These are phyloP conservation scores for Gouania willdenowi DNA, from an alignment of 2,797 vertebrate species.

Conservation along the genomic window DNA sequence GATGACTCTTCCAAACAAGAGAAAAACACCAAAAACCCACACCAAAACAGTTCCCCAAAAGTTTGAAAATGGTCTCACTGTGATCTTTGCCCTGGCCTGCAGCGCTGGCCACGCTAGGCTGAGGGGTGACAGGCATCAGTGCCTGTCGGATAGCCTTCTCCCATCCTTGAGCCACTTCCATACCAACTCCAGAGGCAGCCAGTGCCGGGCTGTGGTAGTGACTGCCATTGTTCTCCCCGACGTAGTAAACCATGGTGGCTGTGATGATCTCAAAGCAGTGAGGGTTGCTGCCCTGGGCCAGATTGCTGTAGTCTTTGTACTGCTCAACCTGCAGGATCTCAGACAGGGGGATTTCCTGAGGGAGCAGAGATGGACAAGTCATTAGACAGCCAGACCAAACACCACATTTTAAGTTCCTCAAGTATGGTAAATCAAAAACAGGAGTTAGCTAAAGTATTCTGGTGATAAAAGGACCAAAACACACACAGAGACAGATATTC, in stretches of 20 bases:
- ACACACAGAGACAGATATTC: not conserved
- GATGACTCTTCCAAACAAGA: too few relatives aligned
- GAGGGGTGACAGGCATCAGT: slow-evolving; percentile 96
- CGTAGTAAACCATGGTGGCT: slow-evolving; percentile 94
- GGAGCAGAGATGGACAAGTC: not conserved
- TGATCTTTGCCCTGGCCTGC: slow-evolving; percentile 91
- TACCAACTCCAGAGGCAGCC: slow-evolving; percentile 88
- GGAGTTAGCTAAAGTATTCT: too few relatives aligned
- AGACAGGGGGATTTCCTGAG: slow-evolving; percentile 94
- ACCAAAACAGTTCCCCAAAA: too few relatives aligned
- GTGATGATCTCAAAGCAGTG: slow-evolving; percentile 99
- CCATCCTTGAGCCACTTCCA: slow-evolving; percentile 94
- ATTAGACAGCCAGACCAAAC: not conserved
- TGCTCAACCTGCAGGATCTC: slow-evolving; percentile 94
- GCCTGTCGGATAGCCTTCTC: slow-evolving; percentile 97
- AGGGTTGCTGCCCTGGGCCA: slow-evolving; percentile 90
- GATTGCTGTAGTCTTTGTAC: slow-evolving; percentile 83
- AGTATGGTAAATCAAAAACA: too few relatives aligned
- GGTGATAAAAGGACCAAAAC: not conserved
- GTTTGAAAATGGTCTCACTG: slow-evolving; percentile 64
- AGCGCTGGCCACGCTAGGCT: slow-evolving; percentile 86
- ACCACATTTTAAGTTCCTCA: not conserved
- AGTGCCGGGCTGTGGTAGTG: slow-evolving; percentile 86
- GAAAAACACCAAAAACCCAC: too few relatives aligned
- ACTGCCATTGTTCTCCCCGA: slow-evolving; percentile 90